Percentiles rank a stretch among this genome's conserved stretches.
These are phyloP conservation scores for Penaeus chinensis DNA, from an alignment of 1,140 invertebrate species.

Conservation along the genomic window DNA sequence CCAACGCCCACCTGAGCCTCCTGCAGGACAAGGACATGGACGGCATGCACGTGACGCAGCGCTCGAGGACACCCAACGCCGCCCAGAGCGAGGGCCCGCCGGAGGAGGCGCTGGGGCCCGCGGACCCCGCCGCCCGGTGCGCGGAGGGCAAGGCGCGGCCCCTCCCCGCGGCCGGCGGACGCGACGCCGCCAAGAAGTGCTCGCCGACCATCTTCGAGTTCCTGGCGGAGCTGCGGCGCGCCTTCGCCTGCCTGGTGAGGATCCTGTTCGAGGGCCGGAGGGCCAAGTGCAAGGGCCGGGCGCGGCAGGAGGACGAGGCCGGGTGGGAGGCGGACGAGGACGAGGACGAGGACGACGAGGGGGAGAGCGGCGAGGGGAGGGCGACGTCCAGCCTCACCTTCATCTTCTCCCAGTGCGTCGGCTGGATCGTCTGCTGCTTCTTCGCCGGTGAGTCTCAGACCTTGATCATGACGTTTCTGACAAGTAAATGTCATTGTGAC, in stretches of 20 bases:
- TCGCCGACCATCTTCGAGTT: conserved; percentile 9
- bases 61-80: neutral
- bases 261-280: neutral
- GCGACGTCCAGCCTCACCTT: conserved; percentile 32
- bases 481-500: too few relatives aligned
- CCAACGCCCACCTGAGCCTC: neutral
- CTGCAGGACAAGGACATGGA: conserved; percentile 4
- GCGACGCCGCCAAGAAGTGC: conserved; percentile 19
- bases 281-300: neutral
- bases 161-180: neutral
- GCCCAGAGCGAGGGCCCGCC: too few relatives aligned
- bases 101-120: neutral
- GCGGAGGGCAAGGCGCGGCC: too few relatives aligned
- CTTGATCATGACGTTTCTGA: too few relatives aligned
- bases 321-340: conserved; percentile 31
- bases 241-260: neutral
- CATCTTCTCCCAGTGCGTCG: conserved; percentile 54
- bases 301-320: conserved; percentile 12
- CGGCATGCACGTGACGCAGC: conserved; percentile 19
- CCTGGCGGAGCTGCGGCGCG: neutral
- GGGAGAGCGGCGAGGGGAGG: conserved; percentile 30
- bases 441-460: conserved; percentile 31
- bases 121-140: too few relatives aligned
- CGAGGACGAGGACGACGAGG: conserved; percentile 30
- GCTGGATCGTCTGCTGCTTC: conserved; percentile 52